Evolutionary conservation across 2,113 vertebrate species (phyloP), one percentile per base, ranked within the genome.

Genomic region (Takifugu flavidus): DNA sequence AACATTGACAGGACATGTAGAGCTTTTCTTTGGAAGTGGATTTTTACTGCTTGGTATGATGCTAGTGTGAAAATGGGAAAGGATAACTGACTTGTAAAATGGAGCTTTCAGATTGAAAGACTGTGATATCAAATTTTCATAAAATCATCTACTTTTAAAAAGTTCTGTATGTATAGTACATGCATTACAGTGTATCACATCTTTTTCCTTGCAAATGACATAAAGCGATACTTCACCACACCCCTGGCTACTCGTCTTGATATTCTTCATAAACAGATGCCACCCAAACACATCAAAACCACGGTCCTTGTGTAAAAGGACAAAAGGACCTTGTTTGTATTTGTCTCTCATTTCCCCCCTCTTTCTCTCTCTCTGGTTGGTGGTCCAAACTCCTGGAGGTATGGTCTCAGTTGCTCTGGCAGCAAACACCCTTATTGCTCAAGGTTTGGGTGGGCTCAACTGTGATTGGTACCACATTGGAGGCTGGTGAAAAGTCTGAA

Each of bases 391-490:
- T 59, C 67, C 65, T 69, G 67, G 74, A 75, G 61, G 62, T 72
- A 50, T 54, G 66, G 74, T 56, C 70, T 93, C 85, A 95, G 89
- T 95, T 94, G 86, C 81, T 91, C 90, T 94, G 94, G 89, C 94
- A 95, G 90, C 94, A 95, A 62, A 86, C 77, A 0, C 75, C 61
- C 75, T 92, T 92, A 56, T 67, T 87, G 77, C 79, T 50, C 5
- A 90, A 88, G 86, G 86, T 92, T 77, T 94, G 91, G 0, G 92
- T 94, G 82, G 93, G 94, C 81, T 94, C 91, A 53, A 94, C 92
- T 5, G 84, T 92, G 86, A 95, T 94, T 83, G 93, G 93, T 52
- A 95, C 93, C 0, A 95, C 91, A 77, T 90, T 86, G 28, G 87
- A 92, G 82, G 84, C 80, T 44, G 93, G 90, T 0, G 92, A 91